Base-by-base conservation (phyloP, 2,113 vertebrate genomes). In the Colossoma macropomum region DNA sequence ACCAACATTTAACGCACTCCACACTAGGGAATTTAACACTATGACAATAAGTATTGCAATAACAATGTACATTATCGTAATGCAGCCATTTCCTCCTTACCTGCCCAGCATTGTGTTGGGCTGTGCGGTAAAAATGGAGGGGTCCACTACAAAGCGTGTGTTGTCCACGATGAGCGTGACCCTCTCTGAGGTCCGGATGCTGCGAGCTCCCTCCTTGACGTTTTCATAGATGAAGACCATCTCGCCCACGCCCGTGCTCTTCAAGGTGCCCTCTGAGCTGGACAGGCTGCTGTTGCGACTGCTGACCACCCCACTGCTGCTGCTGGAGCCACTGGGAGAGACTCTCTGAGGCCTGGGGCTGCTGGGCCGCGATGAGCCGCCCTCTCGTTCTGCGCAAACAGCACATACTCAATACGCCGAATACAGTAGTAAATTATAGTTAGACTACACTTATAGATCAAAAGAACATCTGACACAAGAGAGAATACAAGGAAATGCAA, bases 61-160 rank as follows among this genome's bases (percentile, higher is more conserved):
- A 11, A 1, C 10, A 8, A 11, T 45, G 9, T 45, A 45, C 34
- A 38, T 38, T 45, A 11, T 45, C 10, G 50, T 52, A 52, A 17
- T 21, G 28, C 54, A 60, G 15, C 13, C 11, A 38, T 76, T 38
- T 66, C 59, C 63, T 63, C 63, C 63, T 6, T 92, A 98, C 98
- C 98, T 98, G 93, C 98, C 98, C 95, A 99, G 92, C 98, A 99
- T 99, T 21, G 98, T 99, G 86, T 99, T 99, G 87, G 98, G 97
- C 38, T 99, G 98, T 84, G 98, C 98, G 9, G 96, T 99, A 89
- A 99, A 99, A 91, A 99, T 97, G 38, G 97, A 94, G 56, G 98
- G 97, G 91, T 99, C 98, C 52, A 99, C 97, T 77, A 99, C 97
- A 88, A 99, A 99, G 93, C 97, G 96, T 25, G 97, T 98, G 91